Conservation (phyloP, 2,888 invertebrate genomes). For the Noctuana brunneofusca region DNA sequence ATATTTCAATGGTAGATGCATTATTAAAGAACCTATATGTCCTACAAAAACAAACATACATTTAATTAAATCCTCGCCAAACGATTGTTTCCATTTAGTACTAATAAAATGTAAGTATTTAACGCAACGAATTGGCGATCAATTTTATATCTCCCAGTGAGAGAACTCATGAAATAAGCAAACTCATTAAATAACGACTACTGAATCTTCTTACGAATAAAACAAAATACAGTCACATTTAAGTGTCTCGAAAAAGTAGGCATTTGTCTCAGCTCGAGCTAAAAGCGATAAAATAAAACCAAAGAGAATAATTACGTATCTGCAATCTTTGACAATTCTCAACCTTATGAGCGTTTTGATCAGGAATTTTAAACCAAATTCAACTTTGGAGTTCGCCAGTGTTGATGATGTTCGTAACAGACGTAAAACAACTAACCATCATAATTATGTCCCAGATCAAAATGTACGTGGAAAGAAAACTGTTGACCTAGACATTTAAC, state of each 20-base stretch:
- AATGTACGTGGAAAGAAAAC: too few relatives aligned
- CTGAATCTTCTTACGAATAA: slow-evolving; percentile 29
- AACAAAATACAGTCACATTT: slow-evolving; percentile 22
- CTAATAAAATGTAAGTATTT: background rate
- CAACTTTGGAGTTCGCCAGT: too few relatives aligned
- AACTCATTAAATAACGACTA: slow-evolving; percentile 27
- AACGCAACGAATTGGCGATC: slow-evolving; percentile 7
- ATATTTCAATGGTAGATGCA: too few relatives aligned
- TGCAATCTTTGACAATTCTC: too few relatives aligned
- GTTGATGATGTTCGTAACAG: too few relatives aligned
- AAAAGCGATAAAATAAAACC: background rate
- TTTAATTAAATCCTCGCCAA: background rate
- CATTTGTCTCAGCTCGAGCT: background rate
- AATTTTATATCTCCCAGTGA: slow-evolving; percentile 15
- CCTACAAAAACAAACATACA: background rate
- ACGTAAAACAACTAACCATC: too few relatives aligned
- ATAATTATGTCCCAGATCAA: too few relatives aligned
- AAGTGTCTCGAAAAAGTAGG: slow-evolving; percentile 5
- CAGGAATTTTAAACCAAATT: too few relatives aligned
- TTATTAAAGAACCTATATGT: too few relatives aligned
- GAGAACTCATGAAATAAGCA: slow-evolving; percentile 22
- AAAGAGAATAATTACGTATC: too few relatives aligned
- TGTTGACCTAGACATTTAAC: too few relatives aligned
- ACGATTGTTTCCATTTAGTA: background rate
- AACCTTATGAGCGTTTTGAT: too few relatives aligned